A percentile compares a stretch with the other conserved stretches of the same genome.
These are phyloP conservation scores for Serranus cabrilla DNA, from an alignment of 2,797 vertebrate species.

Conservation along the genomic window DNA sequence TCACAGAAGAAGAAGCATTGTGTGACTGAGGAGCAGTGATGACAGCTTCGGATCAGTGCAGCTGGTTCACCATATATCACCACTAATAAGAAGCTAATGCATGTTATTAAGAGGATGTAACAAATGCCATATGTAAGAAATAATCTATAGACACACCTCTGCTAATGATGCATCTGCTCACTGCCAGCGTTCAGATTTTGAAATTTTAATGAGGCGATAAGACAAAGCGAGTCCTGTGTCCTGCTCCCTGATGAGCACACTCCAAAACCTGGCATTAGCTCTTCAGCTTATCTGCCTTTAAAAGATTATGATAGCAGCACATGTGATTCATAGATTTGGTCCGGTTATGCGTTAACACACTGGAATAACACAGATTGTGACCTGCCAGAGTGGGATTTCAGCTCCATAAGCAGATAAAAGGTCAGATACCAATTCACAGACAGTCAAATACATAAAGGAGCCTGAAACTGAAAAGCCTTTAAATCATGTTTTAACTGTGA, in stretches of 20 bases:
- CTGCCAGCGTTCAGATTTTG: constrained; percentile 34
- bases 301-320: constrained; percentile 65
- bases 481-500: constrained; percentile 26
- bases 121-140: neutral
- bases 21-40: constrained; percentile 14
- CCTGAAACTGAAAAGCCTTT: constrained; percentile 19
- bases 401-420: constrained; percentile 52
- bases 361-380: constrained; percentile 42
- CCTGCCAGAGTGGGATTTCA: constrained; percentile 44
- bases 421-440: constrained; percentile 19
- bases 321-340: constrained; percentile 65
- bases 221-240: constrained; percentile 27
- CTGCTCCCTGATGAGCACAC: constrained; percentile 37
- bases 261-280: constrained; percentile 54
- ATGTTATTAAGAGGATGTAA: neutral
- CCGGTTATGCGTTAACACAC: constrained; percentile 37
- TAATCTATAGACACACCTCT: neutral
- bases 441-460: neutral
- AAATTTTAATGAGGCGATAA: constrained; percentile 52
- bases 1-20: constrained; percentile 40
- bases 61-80: constrained; percentile 9
- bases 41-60: constrained; percentile 5
- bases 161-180: constrained; percentile 19
- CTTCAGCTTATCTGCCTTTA: constrained; percentile 66
- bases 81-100: constrained; percentile 5